Evolutionary conservation across 2,888 invertebrate genomes (phyloP).

Genomic region (Antitype chi): DNA sequence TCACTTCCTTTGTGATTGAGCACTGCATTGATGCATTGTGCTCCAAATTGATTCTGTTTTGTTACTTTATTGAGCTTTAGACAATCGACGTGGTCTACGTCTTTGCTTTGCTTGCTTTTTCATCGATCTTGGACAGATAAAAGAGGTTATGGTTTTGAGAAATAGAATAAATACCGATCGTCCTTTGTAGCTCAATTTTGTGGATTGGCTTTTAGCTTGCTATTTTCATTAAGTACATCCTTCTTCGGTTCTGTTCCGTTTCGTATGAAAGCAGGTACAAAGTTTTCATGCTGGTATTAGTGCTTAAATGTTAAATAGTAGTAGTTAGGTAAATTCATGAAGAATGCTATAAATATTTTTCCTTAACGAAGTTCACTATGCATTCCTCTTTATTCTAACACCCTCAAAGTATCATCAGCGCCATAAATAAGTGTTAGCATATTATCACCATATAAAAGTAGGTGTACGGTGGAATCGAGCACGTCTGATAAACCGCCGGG

Average conservation of each 20-base stretch:
- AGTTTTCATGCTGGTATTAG: not conserved
- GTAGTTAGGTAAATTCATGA: conserved; percentile 9
- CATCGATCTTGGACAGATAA: conserved; percentile 58
- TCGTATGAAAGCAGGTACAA: not conserved
- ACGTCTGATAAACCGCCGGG: conserved; percentile 66
- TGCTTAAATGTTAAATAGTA: not conserved
- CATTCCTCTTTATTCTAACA: not conserved
- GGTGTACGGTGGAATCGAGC: conserved; percentile 64
- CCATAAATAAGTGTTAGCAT: conserved; percentile 59
- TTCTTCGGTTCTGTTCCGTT: conserved; percentile 18
- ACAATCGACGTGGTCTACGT: conserved; percentile 67
- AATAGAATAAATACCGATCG: conserved; percentile 42
- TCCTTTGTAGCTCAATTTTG: conserved; percentile 46
- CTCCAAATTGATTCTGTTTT: conserved; percentile 79
- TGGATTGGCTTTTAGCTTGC: conserved; percentile 32
- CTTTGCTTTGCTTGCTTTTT: conserved; percentile 62
- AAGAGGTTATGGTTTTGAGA: conserved; percentile 62
- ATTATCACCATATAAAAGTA: conserved; percentile 55
- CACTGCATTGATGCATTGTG: conserved; percentile 84
- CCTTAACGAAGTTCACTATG: not conserved
- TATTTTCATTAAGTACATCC: conserved; percentile 25
- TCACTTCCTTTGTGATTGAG: conserved; percentile 89
- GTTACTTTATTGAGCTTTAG: conserved; percentile 81
- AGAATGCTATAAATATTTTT: not conserved
- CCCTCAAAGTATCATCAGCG: conserved; percentile 39